Base-by-base conservation (phyloP, 2,113 vertebrate genomes). In the Strix uralensis region DNA sequence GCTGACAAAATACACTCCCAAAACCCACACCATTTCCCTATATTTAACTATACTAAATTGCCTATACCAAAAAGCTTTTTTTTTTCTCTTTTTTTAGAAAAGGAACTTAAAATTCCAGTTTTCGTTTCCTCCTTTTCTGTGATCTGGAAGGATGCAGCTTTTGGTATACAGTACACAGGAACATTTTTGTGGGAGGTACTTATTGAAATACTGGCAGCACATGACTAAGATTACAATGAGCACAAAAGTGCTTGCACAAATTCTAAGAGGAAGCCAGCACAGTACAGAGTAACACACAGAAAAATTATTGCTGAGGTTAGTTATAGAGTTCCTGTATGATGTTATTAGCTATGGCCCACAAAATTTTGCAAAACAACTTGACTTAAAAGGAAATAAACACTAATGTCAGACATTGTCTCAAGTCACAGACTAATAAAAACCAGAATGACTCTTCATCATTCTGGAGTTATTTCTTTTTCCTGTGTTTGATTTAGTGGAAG, bases 181-280 rank as follows among this genome's bases (percentile, higher is more conserved):
- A 72, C 20, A 73, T 58, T 94, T 92, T 91, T 94, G 77, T 38
- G 52, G 49, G 57, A 65, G 65, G 15, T 86, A 74, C 29, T 92
- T 79, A 7, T 3, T 82, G 36, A 84, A 89, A 87, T 80, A 77
- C 29, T 91, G 61, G 36, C 58, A 91, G 57, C 52, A 91, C 36
- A 38, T 51, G 61, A 75, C 58, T 38, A 40, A 95, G 52, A 54
- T 81, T 61, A 34, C 51, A 84, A 87, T 19, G 30, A 91, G 18
- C 44, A 57, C 23, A 61, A 54, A 95, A 92, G 25, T 65, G 65
- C 81, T 93, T 84, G 77, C 65, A 89, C 34, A 85, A 84, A 69
- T 58, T 11, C 22, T 77, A n/a, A 85, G 58, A 72, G 16, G n/a
- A 81, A 91, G 40, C 5, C 77, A 91, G 22, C 5, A 46, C 19